phyloP scores from a whole-genome alignment of 2,797 vertebrate genomes.

The Sebastes melanostomus region DNA sequence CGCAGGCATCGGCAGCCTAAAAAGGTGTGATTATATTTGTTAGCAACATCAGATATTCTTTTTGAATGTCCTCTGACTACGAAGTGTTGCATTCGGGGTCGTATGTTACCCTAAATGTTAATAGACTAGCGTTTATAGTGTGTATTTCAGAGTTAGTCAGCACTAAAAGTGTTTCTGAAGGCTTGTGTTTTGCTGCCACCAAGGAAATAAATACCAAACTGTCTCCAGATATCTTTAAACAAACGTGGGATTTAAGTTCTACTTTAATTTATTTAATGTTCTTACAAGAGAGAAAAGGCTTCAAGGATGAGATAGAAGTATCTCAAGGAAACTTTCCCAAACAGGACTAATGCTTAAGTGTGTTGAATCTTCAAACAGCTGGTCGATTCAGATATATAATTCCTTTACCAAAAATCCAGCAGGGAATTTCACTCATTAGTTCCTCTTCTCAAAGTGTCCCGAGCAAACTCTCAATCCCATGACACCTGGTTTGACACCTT shows the following conservation, averaged over 20 bases:
- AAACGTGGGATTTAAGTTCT: background rate
- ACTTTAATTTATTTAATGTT: background rate
- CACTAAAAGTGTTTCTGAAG: background rate
- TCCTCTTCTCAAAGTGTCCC: background rate
- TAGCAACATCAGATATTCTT: background rate
- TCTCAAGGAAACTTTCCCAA: background rate
- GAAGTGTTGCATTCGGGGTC: background rate
- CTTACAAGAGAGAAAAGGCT: background rate
- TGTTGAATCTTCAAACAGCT: too few species aligned
- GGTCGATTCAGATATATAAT: background rate
- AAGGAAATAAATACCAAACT: background rate
- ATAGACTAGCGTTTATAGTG: background rate
- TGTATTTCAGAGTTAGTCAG: too few species aligned
- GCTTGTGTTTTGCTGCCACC: background rate
- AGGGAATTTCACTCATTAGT: background rate
- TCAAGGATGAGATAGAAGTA: background rate
- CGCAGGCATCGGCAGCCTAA: background rate
- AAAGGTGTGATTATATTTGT: background rate
- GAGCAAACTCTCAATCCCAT: background rate
- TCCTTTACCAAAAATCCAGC: background rate
- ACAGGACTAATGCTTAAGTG: background rate
- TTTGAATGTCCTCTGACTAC: too few species aligned
- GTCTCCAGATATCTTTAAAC: too few species aligned
- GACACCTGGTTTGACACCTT: constrained; percentile 4
- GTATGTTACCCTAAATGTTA: background rate